A percentile compares a stretch with the other conserved stretches of the same genome.
These are phyloP conservation scores for Apoderus coryli DNA, from an alignment of 2,888 invertebrate species.

Conservation along the genomic window DNA sequence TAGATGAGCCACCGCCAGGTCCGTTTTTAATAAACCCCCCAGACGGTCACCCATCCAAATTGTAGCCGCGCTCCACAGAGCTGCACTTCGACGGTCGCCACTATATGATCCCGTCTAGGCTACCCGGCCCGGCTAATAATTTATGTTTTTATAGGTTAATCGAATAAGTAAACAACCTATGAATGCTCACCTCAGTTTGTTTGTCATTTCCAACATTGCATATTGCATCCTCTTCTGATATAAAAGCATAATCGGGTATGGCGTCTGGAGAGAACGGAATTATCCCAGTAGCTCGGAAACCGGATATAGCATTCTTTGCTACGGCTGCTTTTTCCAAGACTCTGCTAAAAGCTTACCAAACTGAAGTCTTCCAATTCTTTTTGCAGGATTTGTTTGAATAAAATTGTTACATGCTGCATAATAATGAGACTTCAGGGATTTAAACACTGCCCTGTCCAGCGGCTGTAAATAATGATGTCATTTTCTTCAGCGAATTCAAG, in stretches of 20 bases:
- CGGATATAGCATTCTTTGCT: conserved; percentile 8
- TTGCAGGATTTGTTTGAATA: conserved; percentile 12
- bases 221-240: not conserved
- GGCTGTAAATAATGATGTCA: conserved; percentile 15
- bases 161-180: too few relatives aligned
- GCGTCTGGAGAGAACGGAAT: conserved; percentile 12
- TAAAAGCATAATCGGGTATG: conserved; percentile 4
- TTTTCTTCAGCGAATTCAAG: conserved; percentile 14
- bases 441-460: conserved; percentile 12
- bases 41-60: too few relatives aligned
- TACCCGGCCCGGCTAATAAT: too few relatives aligned
- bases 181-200: too few relatives aligned
- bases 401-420: conserved; percentile 13
- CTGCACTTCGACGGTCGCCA: too few relatives aligned
- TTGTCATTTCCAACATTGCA: too few relatives aligned
- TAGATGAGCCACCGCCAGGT: too few relatives aligned
- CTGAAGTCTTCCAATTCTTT: conserved; percentile 12
- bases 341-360: conserved; percentile 13
- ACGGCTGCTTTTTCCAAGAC: too few relatives aligned
- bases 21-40: too few relatives aligned
- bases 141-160: too few relatives aligned
- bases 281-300: conserved; percentile 14
- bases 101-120: too few relatives aligned
- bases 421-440: conserved; percentile 7
- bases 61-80: too few relatives aligned